A percentile compares a stretch with the other conserved stretches of the same genome.
Evolutionary conservation across 2,888 invertebrate species (phyloP).

Genomic region (Prenolepis imparis): DNA sequence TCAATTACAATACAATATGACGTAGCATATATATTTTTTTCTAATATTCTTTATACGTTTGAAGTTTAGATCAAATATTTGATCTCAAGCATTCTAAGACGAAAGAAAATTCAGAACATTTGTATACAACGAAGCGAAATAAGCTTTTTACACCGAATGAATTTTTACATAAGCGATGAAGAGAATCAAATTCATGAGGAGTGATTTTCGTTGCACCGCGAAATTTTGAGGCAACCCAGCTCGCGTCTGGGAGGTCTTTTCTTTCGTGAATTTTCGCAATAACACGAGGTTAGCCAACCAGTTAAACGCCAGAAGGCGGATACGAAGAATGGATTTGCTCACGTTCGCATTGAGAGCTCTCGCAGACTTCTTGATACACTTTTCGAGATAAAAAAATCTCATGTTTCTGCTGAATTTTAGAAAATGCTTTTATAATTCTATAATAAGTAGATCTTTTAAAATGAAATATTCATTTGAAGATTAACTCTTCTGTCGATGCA

Average conservation of each 20-base stretch:
- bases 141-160: neutral
- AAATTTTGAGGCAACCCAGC: slow-evolving; percentile 34
- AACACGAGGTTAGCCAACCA: slow-evolving; percentile 9
- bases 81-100: neutral
- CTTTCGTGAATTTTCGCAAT: slow-evolving; percentile 36
- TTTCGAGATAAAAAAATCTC: neutral
- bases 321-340: neutral
- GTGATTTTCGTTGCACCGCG: slow-evolving; percentile 19
- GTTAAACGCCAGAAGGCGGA: slow-evolving; percentile 19
- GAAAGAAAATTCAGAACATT: neutral
- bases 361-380: neutral
- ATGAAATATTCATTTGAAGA: neutral
- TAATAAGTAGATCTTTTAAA: neutral
- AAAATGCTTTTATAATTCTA: neutral
- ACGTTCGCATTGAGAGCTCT: slow-evolving; percentile 8
- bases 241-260: neutral
- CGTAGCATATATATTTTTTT: neutral
- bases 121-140: neutral
- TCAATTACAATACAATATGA: neutral
- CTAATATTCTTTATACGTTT: neutral
- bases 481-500: too few species aligned
- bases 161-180: slow-evolving; percentile 10
- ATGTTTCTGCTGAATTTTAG: neutral
- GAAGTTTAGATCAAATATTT: neutral
- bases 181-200: slow-evolving; percentile 5